Percentiles rank a stretch among this genome's conserved stretches.
Conservation (phyloP, 2,888 invertebrate species). For the Apeira syringaria region DNA sequence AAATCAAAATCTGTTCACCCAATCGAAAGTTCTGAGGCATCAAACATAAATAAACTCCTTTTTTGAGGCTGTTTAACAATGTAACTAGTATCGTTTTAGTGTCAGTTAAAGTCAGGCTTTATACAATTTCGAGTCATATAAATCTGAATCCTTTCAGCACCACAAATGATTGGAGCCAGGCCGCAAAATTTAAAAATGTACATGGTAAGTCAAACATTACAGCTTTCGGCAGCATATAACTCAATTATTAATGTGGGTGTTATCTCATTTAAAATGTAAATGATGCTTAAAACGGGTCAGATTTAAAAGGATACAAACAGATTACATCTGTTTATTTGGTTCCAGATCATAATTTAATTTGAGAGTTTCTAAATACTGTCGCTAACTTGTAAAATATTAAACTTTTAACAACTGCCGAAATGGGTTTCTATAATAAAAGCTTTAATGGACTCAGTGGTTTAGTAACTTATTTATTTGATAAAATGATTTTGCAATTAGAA, state of each 20-base stretch:
- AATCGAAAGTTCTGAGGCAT: too few relatives aligned
- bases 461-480: conserved; percentile 5
- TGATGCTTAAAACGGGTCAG: conserved; percentile 29
- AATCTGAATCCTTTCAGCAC: too few relatives aligned
- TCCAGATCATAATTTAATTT: conserved; percentile 28
- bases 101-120: too few relatives aligned
- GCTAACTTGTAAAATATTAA: conserved; percentile 13
- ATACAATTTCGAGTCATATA: too few relatives aligned
- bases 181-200: conserved; percentile 15
- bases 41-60: too few relatives aligned
- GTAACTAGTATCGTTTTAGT: too few relatives aligned
- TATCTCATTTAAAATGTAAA: conserved; percentile 20
- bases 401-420: conserved; percentile 8
- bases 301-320: conserved; percentile 49
- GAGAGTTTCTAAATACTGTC: conserved; percentile 41
- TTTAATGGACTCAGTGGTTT: conserved; percentile 23
- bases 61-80: too few relatives aligned
- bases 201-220: conserved; percentile 8
- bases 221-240: conserved; percentile 11
- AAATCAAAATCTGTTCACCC: too few relatives aligned
- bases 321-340: conserved; percentile 26
- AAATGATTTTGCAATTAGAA: not conserved
- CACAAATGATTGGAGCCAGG: too few relatives aligned
- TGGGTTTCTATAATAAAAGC: conserved; percentile 15
- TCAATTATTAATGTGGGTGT: conserved; percentile 18